These are phyloP conservation scores for Pachymerium ferrugineum DNA, from an alignment of 2,888 invertebrate genomes.

Conservation along the genomic window DNA sequence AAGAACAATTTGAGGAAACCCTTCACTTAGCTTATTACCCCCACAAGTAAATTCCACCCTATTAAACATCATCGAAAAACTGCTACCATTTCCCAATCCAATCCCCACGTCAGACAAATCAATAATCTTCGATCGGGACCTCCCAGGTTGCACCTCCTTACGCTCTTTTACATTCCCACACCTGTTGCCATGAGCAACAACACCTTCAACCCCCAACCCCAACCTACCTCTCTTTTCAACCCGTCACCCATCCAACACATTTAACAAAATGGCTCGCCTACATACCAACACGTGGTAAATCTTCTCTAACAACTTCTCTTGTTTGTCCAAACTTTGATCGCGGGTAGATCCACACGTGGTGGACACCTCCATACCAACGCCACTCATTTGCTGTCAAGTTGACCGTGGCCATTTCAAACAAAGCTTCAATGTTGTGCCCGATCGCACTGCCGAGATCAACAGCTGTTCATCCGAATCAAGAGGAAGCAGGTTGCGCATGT, in stretches of 20 bases:
- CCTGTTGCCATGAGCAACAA: constrained; percentile 12
- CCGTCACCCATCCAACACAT: no score
- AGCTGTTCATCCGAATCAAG: constrained; percentile 10
- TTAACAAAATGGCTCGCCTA: background rate
- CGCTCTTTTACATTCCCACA: constrained; percentile 9
- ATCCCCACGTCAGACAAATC: background rate
- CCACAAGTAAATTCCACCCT: background rate
- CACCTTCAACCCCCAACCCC: background rate
- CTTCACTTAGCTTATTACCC: background rate
- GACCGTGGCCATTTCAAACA: constrained; percentile 8
- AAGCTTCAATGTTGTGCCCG: background rate
- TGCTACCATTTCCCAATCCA: constrained; percentile 9
- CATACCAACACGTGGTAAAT: constrained; percentile 4
- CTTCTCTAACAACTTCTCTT: constrained; percentile 6
- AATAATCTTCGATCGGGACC: background rate
- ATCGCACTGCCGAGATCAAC: background rate
- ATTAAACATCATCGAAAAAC: background rate
- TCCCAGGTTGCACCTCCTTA: background rate
- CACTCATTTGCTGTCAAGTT: constrained; percentile 10
- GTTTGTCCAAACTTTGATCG: background rate
- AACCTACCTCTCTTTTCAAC: background rate
- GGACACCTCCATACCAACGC: constrained; percentile 7
- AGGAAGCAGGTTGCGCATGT: background rate
- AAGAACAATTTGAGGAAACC: no score
- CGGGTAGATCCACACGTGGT: background rate